Conservation (phyloP, 1,140 invertebrate genomes). For the Venustaconcha ellipsiformis region DNA sequence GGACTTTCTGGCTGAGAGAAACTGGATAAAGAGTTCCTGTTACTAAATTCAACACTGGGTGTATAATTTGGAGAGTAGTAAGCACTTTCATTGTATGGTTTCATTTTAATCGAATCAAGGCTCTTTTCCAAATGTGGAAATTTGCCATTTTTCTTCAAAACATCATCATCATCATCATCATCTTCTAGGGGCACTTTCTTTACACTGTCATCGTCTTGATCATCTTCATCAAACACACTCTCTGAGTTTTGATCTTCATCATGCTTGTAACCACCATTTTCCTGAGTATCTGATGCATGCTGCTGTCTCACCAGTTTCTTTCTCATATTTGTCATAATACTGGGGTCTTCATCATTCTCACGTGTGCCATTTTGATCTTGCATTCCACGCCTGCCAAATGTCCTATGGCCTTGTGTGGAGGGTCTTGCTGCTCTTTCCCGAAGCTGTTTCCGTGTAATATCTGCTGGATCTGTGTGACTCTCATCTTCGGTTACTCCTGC, state of each 20-base stretch:
- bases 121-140: slow-evolving; percentile 45
- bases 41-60: slow-evolving; percentile 34
- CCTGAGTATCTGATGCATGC: slow-evolving; percentile 10
- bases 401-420: slow-evolving; percentile 3
- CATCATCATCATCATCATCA: slow-evolving; percentile 34
- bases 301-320: slow-evolving; percentile 6
- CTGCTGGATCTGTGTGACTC: slow-evolving; percentile 22
- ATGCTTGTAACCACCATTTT: slow-evolving; percentile 40
- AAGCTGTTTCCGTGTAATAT: slow-evolving; percentile 12
- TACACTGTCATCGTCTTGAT: slow-evolving; percentile 32
- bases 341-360: slow-evolving; percentile 10
- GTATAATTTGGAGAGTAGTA: slow-evolving; percentile 27
- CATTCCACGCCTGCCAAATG: background rate
- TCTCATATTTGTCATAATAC: slow-evolving; percentile 6
- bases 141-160: slow-evolving; percentile 26
- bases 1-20: slow-evolving; percentile 42
- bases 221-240: slow-evolving; percentile 16
- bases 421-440: slow-evolving; percentile 22
- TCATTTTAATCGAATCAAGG: slow-evolving; percentile 38
- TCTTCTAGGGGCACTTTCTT: slow-evolving; percentile 20
- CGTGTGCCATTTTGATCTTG: slow-evolving; percentile 7
- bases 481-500: slow-evolving; percentile 30
- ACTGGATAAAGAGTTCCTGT: slow-evolving; percentile 42
- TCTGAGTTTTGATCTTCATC: slow-evolving; percentile 38
- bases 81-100: slow-evolving; percentile 30